Percentiles rank a stretch among this genome's conserved stretches.
These are phyloP conservation scores for Lingula anatina DNA, from an alignment of 2,888 invertebrate genomes.

Conservation along the genomic window DNA sequence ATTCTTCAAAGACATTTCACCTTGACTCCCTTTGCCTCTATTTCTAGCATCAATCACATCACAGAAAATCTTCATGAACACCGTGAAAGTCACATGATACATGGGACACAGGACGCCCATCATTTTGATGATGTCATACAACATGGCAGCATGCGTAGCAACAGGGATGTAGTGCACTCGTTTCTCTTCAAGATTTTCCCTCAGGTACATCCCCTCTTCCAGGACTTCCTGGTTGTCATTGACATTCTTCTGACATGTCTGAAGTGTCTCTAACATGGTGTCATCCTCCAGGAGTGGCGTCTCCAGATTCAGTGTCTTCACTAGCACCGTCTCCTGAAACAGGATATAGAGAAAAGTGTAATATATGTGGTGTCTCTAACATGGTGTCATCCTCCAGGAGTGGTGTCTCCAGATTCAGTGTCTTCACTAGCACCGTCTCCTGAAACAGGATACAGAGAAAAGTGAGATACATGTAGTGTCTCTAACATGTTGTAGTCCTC, in stretches of 20 bases:
- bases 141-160: slow-evolving; percentile 39
- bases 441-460: slow-evolving; percentile 11
- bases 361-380: slow-evolving; percentile 36
- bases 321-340: slow-evolving; percentile 39
- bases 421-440: slow-evolving; percentile 44
- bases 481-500: slow-evolving; percentile 45
- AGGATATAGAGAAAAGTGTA: slow-evolving; percentile 17
- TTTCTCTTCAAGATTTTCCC: slow-evolving; percentile 42
- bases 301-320: slow-evolving; percentile 38
- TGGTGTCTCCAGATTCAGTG: slow-evolving; percentile 33
- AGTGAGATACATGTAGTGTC: slow-evolving; percentile 34
- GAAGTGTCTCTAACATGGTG: slow-evolving; percentile 40
- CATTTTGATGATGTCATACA: slow-evolving; percentile 38
- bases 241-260: slow-evolving; percentile 37
- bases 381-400: slow-evolving; percentile 46
- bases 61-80: slow-evolving; percentile 34
- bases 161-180: slow-evolving; percentile 39
- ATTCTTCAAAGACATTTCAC: no score
- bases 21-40: slow-evolving; percentile 41
- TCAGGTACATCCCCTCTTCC: slow-evolving; percentile 42
- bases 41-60: slow-evolving; percentile 31
- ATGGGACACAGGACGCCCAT: slow-evolving; percentile 36
- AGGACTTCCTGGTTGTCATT: slow-evolving; percentile 36
- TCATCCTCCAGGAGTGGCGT: slow-evolving; percentile 43
- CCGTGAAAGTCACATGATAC: slow-evolving; percentile 41